Conservation (phyloP, 2,888 invertebrate genomes). For the Falcaria lacertinaria region DNA sequence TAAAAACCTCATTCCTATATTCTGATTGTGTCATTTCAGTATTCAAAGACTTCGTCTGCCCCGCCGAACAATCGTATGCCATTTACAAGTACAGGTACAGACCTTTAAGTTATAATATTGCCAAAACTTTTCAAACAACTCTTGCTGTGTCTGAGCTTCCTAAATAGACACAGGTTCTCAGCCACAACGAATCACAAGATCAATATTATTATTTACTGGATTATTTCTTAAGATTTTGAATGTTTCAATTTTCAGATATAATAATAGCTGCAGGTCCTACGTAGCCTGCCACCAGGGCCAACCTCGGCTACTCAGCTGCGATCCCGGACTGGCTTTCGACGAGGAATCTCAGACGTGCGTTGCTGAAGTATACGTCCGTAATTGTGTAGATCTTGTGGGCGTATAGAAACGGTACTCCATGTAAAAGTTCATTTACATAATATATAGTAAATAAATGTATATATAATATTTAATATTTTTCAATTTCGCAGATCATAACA, state of each 20-base stretch:
- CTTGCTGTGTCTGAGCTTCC: no score
- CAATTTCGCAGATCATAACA: no score
- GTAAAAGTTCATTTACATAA: no score
- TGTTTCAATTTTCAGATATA: constrained; percentile 29
- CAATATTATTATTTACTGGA: no score
- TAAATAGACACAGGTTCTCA: no score
- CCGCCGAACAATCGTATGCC: constrained; percentile 26
- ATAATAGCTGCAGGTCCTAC: constrained; percentile 42
- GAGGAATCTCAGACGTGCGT: constrained; percentile 39
- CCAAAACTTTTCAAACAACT: no score
- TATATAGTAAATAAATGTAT: no score
- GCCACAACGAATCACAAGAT: no score
- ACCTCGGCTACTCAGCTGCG: constrained; percentile 53
- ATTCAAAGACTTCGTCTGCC: constrained; percentile 44
- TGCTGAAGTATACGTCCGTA: constrained; percentile 13
- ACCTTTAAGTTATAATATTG: no score
- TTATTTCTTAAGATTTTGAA: neutral
- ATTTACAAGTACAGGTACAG: constrained; percentile 45
- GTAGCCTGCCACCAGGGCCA: constrained; percentile 49
- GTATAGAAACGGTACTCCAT: no score
- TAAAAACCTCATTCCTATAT: neutral
- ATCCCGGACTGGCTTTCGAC: constrained; percentile 46
- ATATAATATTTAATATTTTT: no score
- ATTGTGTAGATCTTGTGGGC: neutral
- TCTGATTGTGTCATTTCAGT: constrained; percentile 21